phyloP scores from a whole-genome alignment of 2,797 vertebrate genomes.

The Agapornis canus region DNA sequence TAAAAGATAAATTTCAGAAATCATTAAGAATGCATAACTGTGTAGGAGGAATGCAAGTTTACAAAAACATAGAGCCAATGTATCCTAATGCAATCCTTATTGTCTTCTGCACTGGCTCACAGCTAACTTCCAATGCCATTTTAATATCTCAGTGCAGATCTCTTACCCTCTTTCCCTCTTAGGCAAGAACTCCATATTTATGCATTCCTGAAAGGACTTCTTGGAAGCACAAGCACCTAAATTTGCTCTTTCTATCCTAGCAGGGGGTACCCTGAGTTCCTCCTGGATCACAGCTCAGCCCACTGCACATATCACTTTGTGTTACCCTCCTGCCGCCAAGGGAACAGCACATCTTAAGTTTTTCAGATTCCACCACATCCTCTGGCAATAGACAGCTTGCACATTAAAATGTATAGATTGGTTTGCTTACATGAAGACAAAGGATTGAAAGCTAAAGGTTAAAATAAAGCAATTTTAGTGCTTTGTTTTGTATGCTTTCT shows the following conservation, averaged over 20 bases:
- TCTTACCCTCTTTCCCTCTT: not conserved
- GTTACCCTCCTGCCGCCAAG: not conserved
- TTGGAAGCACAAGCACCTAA: not conserved
- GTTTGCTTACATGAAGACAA: not conserved
- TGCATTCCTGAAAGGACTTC: not conserved
- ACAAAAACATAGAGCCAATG: not conserved
- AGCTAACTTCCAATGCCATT: not conserved
- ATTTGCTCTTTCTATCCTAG: not conserved
- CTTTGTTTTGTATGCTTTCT: not conserved
- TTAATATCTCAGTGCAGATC: not conserved
- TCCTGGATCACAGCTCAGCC: not conserved
- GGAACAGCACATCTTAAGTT: not conserved
- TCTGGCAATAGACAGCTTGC: not conserved
- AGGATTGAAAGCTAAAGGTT: not conserved
- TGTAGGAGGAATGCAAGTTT: fast-evolving
- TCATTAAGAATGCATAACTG: not conserved
- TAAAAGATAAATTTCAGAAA: not conserved
- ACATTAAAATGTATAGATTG: not conserved
- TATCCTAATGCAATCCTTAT: not conserved
- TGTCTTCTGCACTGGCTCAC: not conserved
- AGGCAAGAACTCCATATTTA: not conserved
- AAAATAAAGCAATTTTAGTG: not conserved
- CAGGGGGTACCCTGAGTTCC: not conserved
- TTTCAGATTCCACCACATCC: not conserved
- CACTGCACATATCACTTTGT: not conserved